Base-by-base conservation (phyloP, 2,113 vertebrate genomes). In the Ramphastos sulfuratus region DNA sequence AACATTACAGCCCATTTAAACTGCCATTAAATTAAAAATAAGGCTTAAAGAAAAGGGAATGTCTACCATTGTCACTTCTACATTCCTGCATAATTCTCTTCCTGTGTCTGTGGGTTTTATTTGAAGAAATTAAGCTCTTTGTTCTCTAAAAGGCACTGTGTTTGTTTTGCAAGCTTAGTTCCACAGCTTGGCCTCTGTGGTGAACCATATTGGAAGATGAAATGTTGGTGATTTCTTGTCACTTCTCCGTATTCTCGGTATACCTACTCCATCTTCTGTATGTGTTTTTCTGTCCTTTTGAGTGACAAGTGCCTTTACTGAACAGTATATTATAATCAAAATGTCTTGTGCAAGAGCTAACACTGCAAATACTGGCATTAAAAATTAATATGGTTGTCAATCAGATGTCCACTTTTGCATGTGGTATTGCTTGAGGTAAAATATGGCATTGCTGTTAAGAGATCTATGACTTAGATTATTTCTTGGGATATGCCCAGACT, bases 391-490 rank as follows among this genome's bases (percentile, higher is more conserved):
- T 58, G 78, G 73, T 63, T 95, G 96, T 96, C 96, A 87, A 71
- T 97, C 95, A 90, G 76, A 42, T 93, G 82, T 97, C 95, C 95
- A 85, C 88, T 86, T 96, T 92, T 96, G 89, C 93, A 95, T 90
- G 85, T 84, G 89, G 67, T 63, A 42, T 82, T 79, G 93, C 90
- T 94, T 79, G 93, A 76, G 96, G 95, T 95, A 61, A 91, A 82
- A 42, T 54, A 85, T 79, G 76, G 80, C 66, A 91, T 94, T 96
- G 93, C 66, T 88, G 55, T 92, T 95, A 82, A 4, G 52, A 90
- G 80, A 77, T 83, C 63, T 86, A 10, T 55, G 91, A 83, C 87
- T 93, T 86, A 78, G 60, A 92, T 93, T 95, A 66, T 78, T 90
- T 93, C 88, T 73, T 88, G 44, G 39, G 76, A 82, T 69, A 91